A percentile compares a stretch with the other conserved stretches of the same genome.
Conservation (phyloP, 2,797 vertebrate genomes). For the Danio choprae region DNA sequence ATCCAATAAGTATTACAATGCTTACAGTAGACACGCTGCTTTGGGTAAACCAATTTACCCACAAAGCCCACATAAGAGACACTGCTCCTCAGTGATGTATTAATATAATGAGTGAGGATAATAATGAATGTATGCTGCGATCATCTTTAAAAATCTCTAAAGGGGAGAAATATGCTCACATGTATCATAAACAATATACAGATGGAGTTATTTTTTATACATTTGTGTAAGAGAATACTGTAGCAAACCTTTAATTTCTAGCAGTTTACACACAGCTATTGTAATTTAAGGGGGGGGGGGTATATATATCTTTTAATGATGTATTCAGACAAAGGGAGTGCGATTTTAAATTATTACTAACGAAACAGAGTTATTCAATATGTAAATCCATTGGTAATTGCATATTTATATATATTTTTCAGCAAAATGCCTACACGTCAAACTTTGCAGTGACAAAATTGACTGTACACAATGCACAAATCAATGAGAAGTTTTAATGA, state of each 20-base stretch:
- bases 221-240: neutral
- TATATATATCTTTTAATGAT: neutral
- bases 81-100: neutral
- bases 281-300: neutral
- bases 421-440: neutral
- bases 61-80: neutral
- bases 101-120: conserved; percentile 8
- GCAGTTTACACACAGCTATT: neutral
- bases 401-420: conserved; percentile 44
- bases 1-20: conserved; percentile 19
- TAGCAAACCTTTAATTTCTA: neutral
- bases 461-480: neutral
- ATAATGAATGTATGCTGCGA: neutral
- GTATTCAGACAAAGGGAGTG: neutral
- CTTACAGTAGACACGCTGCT: conserved; percentile 8
- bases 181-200: neutral
- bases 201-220: neutral
- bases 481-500: neutral
- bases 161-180: neutral
- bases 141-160: neutral
- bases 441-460: neutral
- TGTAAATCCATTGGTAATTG: conserved; percentile 20
- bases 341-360: conserved; percentile 6
- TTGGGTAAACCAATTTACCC: conserved; percentile 31
- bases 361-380: conserved; percentile 50